Evolutionary conservation across 2,797 vertebrate species (phyloP).

Genomic region (Falco rusticolus): DNA sequence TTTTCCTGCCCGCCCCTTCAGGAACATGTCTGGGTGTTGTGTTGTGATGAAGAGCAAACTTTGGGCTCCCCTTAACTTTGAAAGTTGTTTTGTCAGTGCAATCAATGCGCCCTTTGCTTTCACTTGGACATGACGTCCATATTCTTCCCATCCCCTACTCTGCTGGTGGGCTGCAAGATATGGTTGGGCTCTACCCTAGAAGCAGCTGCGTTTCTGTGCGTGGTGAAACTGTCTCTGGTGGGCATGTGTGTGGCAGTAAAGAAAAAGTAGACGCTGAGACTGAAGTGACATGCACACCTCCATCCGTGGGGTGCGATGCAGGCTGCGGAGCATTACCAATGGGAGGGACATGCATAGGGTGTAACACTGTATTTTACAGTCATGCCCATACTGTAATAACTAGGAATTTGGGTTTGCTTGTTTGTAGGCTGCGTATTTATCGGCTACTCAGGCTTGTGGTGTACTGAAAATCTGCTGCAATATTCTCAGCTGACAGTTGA

Average conservation of each 20-base stretch:
- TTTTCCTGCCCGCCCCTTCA: slow-evolving; percentile 10
- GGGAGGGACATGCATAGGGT: not conserved
- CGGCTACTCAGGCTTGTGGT: not conserved
- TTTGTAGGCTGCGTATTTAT: not conserved
- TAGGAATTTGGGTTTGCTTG: not conserved
- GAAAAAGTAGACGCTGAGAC: not conserved
- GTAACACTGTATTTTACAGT: not conserved
- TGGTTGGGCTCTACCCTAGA: not conserved
- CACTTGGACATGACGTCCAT: not conserved
- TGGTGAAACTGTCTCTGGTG: slow-evolving; percentile 11
- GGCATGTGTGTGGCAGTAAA: not conserved
- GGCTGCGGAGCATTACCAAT: not conserved
- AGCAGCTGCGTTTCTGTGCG: slow-evolving; percentile 15
- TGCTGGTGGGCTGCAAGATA: not conserved
- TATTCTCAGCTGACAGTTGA: not conserved
- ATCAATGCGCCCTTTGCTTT: not conserved
- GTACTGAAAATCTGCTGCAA: not conserved
- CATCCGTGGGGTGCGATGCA: not conserved
- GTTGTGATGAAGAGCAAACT: not conserved
- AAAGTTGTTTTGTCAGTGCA: not conserved
- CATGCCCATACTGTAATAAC: not conserved
- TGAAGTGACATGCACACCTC: accelerated
- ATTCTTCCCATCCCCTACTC: not conserved
- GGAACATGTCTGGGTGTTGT: not conserved
- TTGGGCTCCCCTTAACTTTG: not conserved